phyloP scores from a whole-genome alignment of 2,797 vertebrate genomes.

The Rhinogobio ventralis region DNA sequence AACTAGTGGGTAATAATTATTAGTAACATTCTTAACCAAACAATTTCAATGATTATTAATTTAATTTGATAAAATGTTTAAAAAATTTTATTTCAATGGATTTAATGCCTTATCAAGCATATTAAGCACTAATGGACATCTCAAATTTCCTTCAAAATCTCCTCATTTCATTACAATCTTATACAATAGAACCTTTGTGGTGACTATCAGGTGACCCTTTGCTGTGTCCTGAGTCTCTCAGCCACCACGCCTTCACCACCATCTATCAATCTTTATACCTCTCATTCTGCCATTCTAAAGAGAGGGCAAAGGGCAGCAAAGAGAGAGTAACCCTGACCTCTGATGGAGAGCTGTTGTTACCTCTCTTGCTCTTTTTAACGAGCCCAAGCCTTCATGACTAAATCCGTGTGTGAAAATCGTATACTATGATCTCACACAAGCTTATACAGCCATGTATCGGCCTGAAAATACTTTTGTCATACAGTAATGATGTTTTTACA shows the following conservation, averaged over 20 bases:
- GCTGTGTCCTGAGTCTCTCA: background rate
- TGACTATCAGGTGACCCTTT: background rate
- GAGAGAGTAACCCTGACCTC: background rate
- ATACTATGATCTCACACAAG: constrained; percentile 9
- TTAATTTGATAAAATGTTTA: background rate
- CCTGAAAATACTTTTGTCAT: constrained; percentile 12
- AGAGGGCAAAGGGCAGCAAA: constrained; percentile 12
- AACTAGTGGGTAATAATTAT: too few species aligned
- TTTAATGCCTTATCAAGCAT: background rate
- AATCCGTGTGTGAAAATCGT: background rate
- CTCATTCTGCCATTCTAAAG: background rate
- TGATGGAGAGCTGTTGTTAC: background rate
- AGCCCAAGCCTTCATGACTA: background rate
- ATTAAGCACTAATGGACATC: background rate
- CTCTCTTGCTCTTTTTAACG: background rate
- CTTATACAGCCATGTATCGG: background rate
- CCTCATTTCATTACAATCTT: background rate
- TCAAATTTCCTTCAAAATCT: background rate
- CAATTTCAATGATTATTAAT: background rate
- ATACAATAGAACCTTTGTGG: background rate
- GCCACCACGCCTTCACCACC: background rate
- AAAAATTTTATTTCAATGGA: background rate
- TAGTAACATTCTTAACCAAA: background rate
- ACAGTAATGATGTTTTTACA: constrained; percentile 20
- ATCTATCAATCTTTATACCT: constrained; percentile 20